Conservation (phyloP, 2,797 vertebrate species). For the Petrocephalus schoutedeni region DNA sequence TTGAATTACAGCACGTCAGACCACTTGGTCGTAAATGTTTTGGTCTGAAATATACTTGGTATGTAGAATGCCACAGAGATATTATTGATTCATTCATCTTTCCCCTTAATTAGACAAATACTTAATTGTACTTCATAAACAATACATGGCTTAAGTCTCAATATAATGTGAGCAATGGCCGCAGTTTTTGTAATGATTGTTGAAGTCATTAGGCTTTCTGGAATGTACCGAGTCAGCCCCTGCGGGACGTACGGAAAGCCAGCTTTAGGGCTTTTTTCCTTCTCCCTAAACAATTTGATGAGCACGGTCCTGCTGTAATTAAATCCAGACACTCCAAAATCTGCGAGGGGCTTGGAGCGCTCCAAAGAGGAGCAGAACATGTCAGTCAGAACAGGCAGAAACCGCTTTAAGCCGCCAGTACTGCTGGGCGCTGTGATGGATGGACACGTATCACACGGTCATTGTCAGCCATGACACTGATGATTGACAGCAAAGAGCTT, state of each 20-base stretch:
- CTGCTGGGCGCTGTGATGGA: background rate
- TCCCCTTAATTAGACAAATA: background rate
- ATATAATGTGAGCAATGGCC: constrained; percentile 1
- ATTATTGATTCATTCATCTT: background rate
- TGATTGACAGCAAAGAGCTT: background rate
- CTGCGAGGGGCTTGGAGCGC: constrained; percentile 8
- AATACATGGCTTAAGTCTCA: constrained; percentile 20
- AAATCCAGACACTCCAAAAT: constrained; percentile 32
- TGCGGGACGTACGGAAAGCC: constrained; percentile 22
- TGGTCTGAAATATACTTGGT: constrained; percentile 14
- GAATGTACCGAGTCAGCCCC: constrained; percentile 23
- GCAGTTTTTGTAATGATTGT: background rate
- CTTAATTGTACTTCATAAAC: constrained; percentile 10
- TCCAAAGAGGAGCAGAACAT: background rate
- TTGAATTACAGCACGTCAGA: constrained; percentile 22
- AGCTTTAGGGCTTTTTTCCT: constrained; percentile 22
- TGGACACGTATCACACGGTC: background rate
- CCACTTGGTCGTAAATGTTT: constrained; percentile 9
- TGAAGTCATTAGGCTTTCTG: constrained; percentile 26
- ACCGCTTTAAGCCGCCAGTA: background rate
- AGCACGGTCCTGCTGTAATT: constrained; percentile 39
- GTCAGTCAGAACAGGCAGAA: background rate
- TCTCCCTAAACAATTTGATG: constrained; percentile 30
- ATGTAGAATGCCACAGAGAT: constrained; percentile 22
- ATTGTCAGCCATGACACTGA: background rate